Base-by-base conservation (phyloP, 2,888 invertebrate genomes). In the Muscina levida region DNA sequence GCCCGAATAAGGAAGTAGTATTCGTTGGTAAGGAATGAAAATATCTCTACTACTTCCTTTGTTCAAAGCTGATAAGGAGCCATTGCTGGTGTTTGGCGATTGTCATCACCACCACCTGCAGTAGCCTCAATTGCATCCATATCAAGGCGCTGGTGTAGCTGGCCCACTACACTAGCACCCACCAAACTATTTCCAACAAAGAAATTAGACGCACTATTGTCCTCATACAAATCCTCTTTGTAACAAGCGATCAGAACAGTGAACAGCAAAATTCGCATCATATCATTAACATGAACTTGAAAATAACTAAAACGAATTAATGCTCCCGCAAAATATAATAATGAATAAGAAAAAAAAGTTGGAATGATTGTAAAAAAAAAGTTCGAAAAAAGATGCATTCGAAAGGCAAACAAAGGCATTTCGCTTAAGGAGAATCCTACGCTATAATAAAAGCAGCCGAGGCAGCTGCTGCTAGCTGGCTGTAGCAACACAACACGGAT, bases 201-300 rank as follows among this genome's bases (percentile, higher is more conserved):
- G 39, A 78, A 85, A 84, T 89, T 89, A 89, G 89, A 89, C 89
- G 89, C 89, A 89, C 89, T 89, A 89, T 89, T 89, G 89, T 89
- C 89, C 89, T 89, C 89, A 74, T 88, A 87, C 81, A 89, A 89
- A 88, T 89, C 89, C 89, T 89, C 89, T 86, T 88, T 87, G 88
- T 86, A 89, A 88, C 89, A 89, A 89, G 89, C 84, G 88, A 88
- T 82, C 89, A 89, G 89, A 88, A n/a, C n/a, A 89, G 87, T 87
- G 83, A 83, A 84, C 77, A 82, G 19, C 37, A 66, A 77, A 78
- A 72, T 72, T 31, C 57, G 44, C 71, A 57, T 68, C 57, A 26
- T 15, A 31, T 31, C 67, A 51, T 31, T 51, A 37, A 56, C 56
- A 19, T 74, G 67, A 74, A 74, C 73, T 74, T 74, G 73, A 74